phyloP scores from a whole-genome alignment of 2,797 vertebrate genomes.

The Xiphorhynchus erythropygius region DNA sequence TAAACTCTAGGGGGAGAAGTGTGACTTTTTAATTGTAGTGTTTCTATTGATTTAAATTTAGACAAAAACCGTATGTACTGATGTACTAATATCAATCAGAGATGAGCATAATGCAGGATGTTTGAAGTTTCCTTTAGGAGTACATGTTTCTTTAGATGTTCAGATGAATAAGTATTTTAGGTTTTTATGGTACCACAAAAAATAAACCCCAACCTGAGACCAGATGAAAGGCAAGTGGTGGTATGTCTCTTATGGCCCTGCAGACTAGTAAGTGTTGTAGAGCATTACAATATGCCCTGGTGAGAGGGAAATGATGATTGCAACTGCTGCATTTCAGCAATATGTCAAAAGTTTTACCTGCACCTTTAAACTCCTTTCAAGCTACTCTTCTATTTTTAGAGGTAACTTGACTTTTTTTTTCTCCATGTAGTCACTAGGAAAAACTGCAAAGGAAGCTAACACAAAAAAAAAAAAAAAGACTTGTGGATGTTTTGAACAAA shows the following conservation, averaged over 20 bases:
- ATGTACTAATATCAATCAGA: background rate
- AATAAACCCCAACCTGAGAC: background rate
- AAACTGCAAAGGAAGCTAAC: background rate
- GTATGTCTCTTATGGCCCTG: background rate
- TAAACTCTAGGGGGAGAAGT: background rate
- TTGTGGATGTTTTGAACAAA: background rate
- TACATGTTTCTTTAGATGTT: background rate
- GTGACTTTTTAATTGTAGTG: background rate
- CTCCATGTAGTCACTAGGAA: background rate
- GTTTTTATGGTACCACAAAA: background rate
- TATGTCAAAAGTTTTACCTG: background rate
- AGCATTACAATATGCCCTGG: background rate
- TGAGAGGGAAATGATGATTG: background rate
- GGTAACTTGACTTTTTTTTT: background rate
- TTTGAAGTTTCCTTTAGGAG: background rate
- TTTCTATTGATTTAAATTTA: background rate
- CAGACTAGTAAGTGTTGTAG: background rate
- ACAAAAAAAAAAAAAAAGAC: background rate
- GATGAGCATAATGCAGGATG: background rate
- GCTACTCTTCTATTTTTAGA: background rate
- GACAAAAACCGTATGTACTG: background rate
- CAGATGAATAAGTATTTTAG: background rate
- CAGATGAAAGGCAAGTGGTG: background rate
- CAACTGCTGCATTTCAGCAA: background rate
- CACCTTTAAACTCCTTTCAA: background rate